Conservation (phyloP, 2,888 invertebrate genomes). For the Drosophila multiciliata region DNA sequence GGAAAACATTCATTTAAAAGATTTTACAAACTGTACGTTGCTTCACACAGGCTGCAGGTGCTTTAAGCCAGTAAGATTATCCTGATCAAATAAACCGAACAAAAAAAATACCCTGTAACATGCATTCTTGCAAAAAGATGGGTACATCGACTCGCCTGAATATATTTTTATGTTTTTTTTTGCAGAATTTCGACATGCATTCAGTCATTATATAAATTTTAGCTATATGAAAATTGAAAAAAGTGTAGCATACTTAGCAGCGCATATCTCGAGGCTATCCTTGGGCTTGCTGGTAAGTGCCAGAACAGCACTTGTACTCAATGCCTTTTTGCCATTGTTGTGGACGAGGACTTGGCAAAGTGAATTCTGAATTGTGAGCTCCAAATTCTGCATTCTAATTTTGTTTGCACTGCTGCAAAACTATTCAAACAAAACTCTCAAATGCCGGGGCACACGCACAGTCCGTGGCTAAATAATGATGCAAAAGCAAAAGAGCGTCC, state of each 20-base stretch:
- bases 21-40: constrained; percentile 5
- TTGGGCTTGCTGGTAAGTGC: constrained; percentile 62
- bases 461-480: constrained; percentile 58
- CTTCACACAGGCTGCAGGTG: neutral
- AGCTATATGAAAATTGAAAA: neutral
- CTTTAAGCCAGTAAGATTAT: neutral
- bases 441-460: constrained; percentile 36
- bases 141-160: neutral
- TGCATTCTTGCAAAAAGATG: neutral
- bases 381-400: constrained; percentile 30
- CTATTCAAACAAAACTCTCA: constrained; percentile 61
- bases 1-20: neutral
- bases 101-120: neutral
- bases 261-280: constrained; percentile 36
- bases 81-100: neutral
- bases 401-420: constrained; percentile 39
- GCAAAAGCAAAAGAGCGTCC: constrained; percentile 18
- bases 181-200: neutral
- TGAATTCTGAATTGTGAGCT: constrained; percentile 24
- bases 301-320: constrained; percentile 64
- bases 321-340: constrained; percentile 64
- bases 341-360: constrained; percentile 22
- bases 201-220: neutral
- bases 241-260: constrained; percentile 31
- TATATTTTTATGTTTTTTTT: neutral